Evolutionary conservation across 2,113 vertebrate species (phyloP).

Genomic region (Sialia sialis): DNA sequence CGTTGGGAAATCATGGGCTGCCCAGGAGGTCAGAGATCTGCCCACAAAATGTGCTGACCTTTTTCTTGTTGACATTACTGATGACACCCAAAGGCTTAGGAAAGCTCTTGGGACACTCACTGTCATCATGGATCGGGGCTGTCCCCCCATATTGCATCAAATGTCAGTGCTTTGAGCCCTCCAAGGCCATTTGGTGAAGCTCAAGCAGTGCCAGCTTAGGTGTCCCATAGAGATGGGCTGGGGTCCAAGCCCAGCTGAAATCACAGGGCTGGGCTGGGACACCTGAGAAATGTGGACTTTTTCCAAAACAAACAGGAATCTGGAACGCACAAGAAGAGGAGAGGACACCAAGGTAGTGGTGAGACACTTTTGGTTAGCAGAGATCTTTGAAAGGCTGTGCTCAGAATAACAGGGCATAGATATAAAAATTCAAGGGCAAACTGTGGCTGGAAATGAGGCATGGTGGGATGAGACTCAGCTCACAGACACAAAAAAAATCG

Average conservation of each 20-base stretch:
- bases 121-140: not conserved
- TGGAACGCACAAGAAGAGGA: not conserved
- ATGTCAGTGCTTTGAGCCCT: not conserved
- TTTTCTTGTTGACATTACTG: not conserved
- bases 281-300: not conserved
- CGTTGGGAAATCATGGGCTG: not conserved
- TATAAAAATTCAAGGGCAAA: not conserved
- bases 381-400: not conserved
- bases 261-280: not conserved
- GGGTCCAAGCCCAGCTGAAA: not conserved
- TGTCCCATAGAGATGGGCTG: not conserved
- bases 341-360: not conserved
- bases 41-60: conserved; percentile 18
- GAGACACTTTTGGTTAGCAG: not conserved
- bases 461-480: not conserved
- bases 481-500: not conserved
- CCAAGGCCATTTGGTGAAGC: not conserved
- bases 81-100: not conserved
- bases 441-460: not conserved
- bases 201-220: not conserved
- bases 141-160: not conserved
- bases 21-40: conserved; percentile 2
- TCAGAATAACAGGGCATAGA: not conserved
- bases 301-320: not conserved
- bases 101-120: not conserved